Evolutionary conservation across 1,140 invertebrate genomes (phyloP), one percentile per base, ranked within the genome.

Genomic region (Scaptodrosophila lebanonensis): DNA sequence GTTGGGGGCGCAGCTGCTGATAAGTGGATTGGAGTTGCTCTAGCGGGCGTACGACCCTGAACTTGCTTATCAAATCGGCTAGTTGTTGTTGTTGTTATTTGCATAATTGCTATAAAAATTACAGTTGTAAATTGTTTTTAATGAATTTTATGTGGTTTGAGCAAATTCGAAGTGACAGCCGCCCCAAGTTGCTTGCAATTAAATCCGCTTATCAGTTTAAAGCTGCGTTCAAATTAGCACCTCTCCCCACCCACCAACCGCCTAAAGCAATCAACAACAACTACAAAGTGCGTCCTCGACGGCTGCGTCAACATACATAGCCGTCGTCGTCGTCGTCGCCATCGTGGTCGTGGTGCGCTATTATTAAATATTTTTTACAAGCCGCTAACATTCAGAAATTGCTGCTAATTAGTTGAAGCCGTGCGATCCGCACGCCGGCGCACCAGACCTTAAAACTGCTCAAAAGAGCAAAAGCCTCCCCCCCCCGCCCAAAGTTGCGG

Each of bases 281-380:
- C n/a, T n/a, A n/a, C n/a, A n/a, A n/a, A n/a, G n/a, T n/a, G n/a
- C n/a, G 70, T 73, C 64, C 69, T 73, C 66, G 59, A 12, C 49
- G 40, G 49, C 38, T 52, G 20, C 36, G 29, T 20, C 12, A 7
- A 33, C 25, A 20, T 15, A 11, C 33, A n/a, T n/a, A 4, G 3
- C 8, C 20, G 5, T 20, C 1, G 12, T 25, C 6, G 15, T 40
- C 7, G 12, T 27, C 40, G 22, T 42, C 12, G 17, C 13, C 11
- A 17, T 52, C n/a, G n/a, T 8, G 11, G 20, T 25, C 17, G 9
- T 11, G 33, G 17, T 20, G 18, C 13, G 27, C 9, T 42, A 73
- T 73, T 68, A 82, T 68, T 82, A 79, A 79, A 82, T 65, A 66
- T 60, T 70, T 82, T 51, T 82, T 82, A 82, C 69, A 82, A 82